These are phyloP conservation scores for Antheraea pernyi DNA, from an alignment of 1,140 invertebrate species.

Conservation along the genomic window DNA sequence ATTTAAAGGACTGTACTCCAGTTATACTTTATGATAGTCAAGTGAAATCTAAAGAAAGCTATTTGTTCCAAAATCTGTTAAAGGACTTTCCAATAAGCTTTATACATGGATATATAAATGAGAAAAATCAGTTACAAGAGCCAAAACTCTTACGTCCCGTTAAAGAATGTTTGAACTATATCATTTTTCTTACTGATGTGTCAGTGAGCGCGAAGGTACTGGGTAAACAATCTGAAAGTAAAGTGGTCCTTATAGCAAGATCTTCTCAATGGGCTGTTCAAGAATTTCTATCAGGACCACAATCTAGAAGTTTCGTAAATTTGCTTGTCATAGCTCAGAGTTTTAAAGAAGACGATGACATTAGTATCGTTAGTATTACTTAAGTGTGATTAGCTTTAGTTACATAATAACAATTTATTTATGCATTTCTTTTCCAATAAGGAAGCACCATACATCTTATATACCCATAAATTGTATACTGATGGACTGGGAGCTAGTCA, in stretches of 20 bases:
- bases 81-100: slow-evolving; percentile 80
- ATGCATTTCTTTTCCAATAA: slow-evolving; percentile 42
- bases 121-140: slow-evolving; percentile 54
- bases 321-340: slow-evolving; percentile 83
- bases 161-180: slow-evolving; percentile 81
- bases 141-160: slow-evolving; percentile 53
- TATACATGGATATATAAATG: slow-evolving; percentile 80
- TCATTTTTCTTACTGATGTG: slow-evolving; percentile 83
- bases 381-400: neutral
- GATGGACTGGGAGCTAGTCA: slow-evolving; percentile 84
- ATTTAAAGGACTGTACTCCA: slow-evolving; percentile 80
- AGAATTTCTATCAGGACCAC: slow-evolving; percentile 82
- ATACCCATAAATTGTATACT: slow-evolving; percentile 84
- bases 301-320: slow-evolving; percentile 83
- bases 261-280: slow-evolving; percentile 86
- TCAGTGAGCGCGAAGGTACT: slow-evolving; percentile 79
- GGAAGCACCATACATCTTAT: slow-evolving; percentile 84
- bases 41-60: slow-evolving; percentile 76
- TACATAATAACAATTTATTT: slow-evolving; percentile 10
- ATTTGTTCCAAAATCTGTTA: slow-evolving; percentile 80
- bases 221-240: slow-evolving; percentile 79
- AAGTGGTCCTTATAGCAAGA: slow-evolving; percentile 82
- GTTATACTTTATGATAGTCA: slow-evolving; percentile 82
- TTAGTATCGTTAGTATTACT: slow-evolving; percentile 37
- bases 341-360: slow-evolving; percentile 69